Base-by-base conservation (phyloP, 2,888 invertebrate species). In the Phyllotreta cruciferae region DNA sequence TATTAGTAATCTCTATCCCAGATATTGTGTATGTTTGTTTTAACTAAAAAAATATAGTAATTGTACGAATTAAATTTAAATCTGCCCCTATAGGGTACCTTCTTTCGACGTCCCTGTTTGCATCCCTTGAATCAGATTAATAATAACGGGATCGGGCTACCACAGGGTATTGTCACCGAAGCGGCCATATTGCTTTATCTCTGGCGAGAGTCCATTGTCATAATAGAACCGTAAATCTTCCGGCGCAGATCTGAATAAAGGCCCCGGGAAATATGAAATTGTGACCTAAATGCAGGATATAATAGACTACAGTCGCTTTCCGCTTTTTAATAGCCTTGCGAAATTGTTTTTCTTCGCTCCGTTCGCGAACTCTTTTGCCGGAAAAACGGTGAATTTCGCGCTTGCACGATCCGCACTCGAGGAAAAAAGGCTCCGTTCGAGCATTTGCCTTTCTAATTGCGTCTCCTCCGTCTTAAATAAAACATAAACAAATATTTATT, bases 401-500 rank as follows among this genome's bases (percentile, higher is more conserved):
- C 14, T 44, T 8, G 7, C 9, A 44, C 14, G 10, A 13, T 44
- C 11, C 7, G 14, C 4, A 10, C 14, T n/a, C 14, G 14, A 7
- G 14, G 44, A 44, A 24, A 24, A 24, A 24, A 24, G 24, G 24
- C 24, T 4, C 24, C 24, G 24, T 24, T 24, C 24, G 24, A 24
- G 53, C 69, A 73, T 75, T 75, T 73, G 72, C 69, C 72, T 73
- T 72, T 73, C 70, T 76, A 74, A 74, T 73, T 69, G 73, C 70
- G 68, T 68, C 70, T 70, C 72, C 70, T 68, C 71, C 67, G 64
- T 67, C 72, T 73, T 74, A 75, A 74, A 76, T 76, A 75, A 77
- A 76, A 76, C 75, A 76, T 76, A 75, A 76, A 74, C 70, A 75
- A 74, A 75, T 76, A 75, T 77, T 76, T 76, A 73, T 76, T 75